phyloP scores from a whole-genome alignment of 2,113 vertebrate species.

The Ursus arctos region DNA sequence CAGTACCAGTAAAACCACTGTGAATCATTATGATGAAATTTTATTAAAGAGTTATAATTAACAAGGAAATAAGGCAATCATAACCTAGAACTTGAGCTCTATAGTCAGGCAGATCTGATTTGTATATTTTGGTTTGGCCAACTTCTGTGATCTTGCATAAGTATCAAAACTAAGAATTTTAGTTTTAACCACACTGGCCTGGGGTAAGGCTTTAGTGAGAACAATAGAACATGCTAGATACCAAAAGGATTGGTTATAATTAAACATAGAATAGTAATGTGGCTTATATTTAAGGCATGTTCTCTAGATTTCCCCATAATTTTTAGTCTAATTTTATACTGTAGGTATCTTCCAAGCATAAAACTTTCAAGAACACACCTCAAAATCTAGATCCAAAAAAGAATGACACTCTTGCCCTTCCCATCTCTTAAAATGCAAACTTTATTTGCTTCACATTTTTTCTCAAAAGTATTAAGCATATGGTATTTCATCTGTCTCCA shows the following conservation, averaged over 20 bases:
- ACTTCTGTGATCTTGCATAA: background rate
- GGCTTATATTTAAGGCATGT: background rate
- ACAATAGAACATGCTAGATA: background rate
- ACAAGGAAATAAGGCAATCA: background rate
- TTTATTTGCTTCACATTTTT: constrained; percentile 74
- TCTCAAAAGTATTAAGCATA: constrained; percentile 63
- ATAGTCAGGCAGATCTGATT: background rate
- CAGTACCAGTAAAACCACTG: background rate
- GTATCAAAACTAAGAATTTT: background rate
- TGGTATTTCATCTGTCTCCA: constrained; percentile 72
- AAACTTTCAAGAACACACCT: background rate
- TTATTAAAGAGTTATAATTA: background rate
- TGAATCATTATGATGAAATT: background rate
- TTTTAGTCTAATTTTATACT: background rate
- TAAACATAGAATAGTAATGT: background rate
- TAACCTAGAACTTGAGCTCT: background rate
- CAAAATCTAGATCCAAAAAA: constrained; percentile 1
- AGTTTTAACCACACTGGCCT: background rate
- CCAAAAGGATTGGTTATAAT: background rate
- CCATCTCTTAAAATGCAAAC: constrained; percentile 62
- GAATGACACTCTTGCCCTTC: constrained; percentile 60
- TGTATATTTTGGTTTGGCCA: background rate
- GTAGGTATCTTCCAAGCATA: background rate
- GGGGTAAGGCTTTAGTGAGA: background rate
- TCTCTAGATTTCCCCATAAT: background rate